Evolutionary conservation across 2,888 invertebrate genomes (phyloP), one percentile per base, ranked within the genome.

Genomic region (Tiliacea aurago): DNA sequence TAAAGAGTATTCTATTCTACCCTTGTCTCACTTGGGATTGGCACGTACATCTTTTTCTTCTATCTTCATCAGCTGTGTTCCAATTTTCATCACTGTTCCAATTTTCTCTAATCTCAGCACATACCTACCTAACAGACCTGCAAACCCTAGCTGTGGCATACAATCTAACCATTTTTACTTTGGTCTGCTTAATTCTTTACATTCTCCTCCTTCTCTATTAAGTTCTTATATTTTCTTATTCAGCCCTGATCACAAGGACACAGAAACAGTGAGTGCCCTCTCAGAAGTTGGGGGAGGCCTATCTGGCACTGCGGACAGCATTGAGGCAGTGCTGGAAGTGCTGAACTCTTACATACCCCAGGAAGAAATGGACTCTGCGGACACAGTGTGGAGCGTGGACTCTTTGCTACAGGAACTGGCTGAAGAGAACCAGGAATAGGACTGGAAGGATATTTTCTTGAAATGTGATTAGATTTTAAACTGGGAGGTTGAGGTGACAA

Each of bases 311-410:
- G 93, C 92, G 0, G 94, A 95, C 59, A 94, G 95, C 28, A 89
- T 95, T 3, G 95, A 96, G 43, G 91, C 93, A 23, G 95, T 93
- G 0, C 73, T 95, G 10, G 94, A 95, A 58, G 91, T 94, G 3
- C 86, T 96, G 0, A 92, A 93, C 76, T 90, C 93, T 0, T 94
- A 91, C 79, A 91, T 96, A 66, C 95, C 96, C 0, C 88, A 91
- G 6, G 94, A 92, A 28, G 94, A 95, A 70, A 76, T 89, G 23
- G 96, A 96, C 55, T 91, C 91, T 0, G 92, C 94, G 7, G 96
- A 96, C 76, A 91, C 91, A 0, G 92, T 95, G 28, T 96, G 96
- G 96, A 95, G 95, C 0, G 91, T 96, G 0, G 96, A 96, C 76
- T 93, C 94, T 0, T 86, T 96, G 74, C 88, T 96, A 3, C 91